Conservation (phyloP, 2,113 vertebrate genomes). For the Galbula dea region DNA sequence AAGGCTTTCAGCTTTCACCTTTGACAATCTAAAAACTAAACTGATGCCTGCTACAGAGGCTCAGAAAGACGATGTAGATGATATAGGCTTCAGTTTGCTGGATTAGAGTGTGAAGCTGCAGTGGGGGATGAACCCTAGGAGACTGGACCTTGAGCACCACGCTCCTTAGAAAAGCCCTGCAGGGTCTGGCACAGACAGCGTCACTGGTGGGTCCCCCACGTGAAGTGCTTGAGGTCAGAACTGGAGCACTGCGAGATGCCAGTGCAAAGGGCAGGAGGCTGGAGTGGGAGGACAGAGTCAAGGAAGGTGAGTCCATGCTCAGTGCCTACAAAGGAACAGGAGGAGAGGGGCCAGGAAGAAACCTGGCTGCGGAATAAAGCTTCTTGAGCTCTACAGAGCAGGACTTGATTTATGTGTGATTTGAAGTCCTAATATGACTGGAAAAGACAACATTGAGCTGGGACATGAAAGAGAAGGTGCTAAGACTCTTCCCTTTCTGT, state of each 20-base stretch:
- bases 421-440: background rate
- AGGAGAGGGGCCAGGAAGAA: background rate
- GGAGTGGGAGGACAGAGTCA: background rate
- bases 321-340: background rate
- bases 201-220: background rate
- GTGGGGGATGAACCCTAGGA: no score
- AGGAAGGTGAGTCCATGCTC: background rate
- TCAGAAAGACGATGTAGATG: background rate
- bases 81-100: background rate
- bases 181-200: fast-evolving
- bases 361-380: background rate
- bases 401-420: background rate
- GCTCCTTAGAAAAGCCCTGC: background rate
- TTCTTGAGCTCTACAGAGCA: background rate
- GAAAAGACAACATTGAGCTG: background rate
- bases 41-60: background rate
- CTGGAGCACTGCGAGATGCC: background rate
- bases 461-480: background rate
- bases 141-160: background rate
- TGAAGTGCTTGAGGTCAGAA: background rate
- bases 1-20: background rate
- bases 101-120: background rate
- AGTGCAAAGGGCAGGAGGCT: background rate
- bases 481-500: background rate
- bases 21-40: background rate